Evolutionary conservation across 2,113 vertebrate genomes (phyloP).

Genomic region (Hyla sarda): DNA sequence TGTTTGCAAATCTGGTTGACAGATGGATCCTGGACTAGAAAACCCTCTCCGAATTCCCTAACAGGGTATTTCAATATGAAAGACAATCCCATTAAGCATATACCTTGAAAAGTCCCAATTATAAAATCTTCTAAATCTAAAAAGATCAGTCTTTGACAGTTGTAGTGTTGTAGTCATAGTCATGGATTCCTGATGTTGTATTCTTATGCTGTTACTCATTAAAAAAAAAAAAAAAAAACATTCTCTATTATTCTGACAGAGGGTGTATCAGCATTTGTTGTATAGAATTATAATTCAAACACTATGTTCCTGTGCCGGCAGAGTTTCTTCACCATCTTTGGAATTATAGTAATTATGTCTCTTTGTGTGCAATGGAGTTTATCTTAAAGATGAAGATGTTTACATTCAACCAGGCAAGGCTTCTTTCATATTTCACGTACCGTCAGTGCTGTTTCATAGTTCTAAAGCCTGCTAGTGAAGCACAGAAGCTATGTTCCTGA

Average conservation of each 20-base stretch:
- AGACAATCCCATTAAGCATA: neutral
- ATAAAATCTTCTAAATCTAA: neutral
- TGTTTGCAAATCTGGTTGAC: too few species aligned
- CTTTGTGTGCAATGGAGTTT: slow-evolving; percentile 7
- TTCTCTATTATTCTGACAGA: neutral
- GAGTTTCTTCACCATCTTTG: slow-evolving; percentile 11
- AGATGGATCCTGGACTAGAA: too few species aligned
- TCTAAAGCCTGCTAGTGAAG: neutral
- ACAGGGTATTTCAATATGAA: too few species aligned
- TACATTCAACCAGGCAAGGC: slow-evolving; percentile 7
- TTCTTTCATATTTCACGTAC: slow-evolving; percentile 22
- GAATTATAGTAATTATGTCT: slow-evolving; percentile 44
- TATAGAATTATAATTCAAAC: neutral
- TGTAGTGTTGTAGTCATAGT: neutral
- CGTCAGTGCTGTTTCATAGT: neutral
- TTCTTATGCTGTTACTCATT: neutral
- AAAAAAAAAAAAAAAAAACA: neutral
- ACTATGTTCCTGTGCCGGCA: neutral
- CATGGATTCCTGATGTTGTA: neutral
- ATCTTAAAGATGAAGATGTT: slow-evolving; percentile 39
- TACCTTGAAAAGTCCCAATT: neutral
- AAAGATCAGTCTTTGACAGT: neutral
- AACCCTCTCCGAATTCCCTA: too few species aligned
- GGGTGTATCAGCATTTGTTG: neutral
- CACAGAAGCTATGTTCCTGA: slow-evolving; percentile 6